Conservation (phyloP, 2,888 invertebrate species). For the Dicyrtomina minuta region DNA sequence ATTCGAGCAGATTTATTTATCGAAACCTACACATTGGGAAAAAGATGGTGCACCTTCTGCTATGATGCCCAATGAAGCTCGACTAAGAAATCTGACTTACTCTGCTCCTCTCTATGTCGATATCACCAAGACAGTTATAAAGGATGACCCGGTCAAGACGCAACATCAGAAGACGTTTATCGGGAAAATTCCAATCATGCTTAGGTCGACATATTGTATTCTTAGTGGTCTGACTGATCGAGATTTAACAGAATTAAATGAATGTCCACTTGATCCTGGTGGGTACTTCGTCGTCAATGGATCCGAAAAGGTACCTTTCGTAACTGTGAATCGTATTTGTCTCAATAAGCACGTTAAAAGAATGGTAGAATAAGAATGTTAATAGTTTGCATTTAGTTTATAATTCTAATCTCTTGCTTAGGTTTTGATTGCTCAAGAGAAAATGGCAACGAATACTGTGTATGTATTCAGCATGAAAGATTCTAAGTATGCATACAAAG, state of each 20-base stretch:
- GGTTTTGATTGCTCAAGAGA: conserved; percentile 97
- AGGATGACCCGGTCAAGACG: conserved; percentile 82
- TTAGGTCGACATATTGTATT: conserved; percentile 95
- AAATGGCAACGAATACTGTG: conserved; percentile 99
- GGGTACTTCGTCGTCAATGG: conserved; percentile 99
- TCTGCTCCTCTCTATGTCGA: conserved; percentile 99
- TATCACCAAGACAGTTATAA: conserved; percentile 92
- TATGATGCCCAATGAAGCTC: conserved; percentile 99
- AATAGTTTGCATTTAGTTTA: conserved; percentile 6
- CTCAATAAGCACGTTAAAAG: too few species aligned
- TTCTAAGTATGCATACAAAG: conserved; percentile 97
- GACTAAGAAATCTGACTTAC: conserved; percentile 93
- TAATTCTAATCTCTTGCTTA: conserved; percentile 46
- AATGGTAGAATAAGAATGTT: too few species aligned
- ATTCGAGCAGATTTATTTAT: conserved; percentile 98
- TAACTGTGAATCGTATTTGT: too few species aligned
- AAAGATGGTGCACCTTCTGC: conserved; percentile 99
- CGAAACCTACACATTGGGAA: conserved; percentile 99
- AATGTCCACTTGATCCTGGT: conserved; percentile 98
- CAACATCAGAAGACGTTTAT: conserved; percentile 71
- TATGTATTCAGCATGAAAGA: conserved; percentile 99
- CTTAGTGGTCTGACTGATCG: conserved; percentile 93
- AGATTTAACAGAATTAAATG: conserved; percentile 98
- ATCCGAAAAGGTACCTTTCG: conserved; percentile 77
- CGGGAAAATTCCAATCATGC: conserved; percentile 97